A percentile compares a stretch with the other conserved stretches of the same genome.
These are phyloP conservation scores for Apteryx mantelli DNA, from an alignment of 2,113 vertebrate species.

Conservation along the genomic window DNA sequence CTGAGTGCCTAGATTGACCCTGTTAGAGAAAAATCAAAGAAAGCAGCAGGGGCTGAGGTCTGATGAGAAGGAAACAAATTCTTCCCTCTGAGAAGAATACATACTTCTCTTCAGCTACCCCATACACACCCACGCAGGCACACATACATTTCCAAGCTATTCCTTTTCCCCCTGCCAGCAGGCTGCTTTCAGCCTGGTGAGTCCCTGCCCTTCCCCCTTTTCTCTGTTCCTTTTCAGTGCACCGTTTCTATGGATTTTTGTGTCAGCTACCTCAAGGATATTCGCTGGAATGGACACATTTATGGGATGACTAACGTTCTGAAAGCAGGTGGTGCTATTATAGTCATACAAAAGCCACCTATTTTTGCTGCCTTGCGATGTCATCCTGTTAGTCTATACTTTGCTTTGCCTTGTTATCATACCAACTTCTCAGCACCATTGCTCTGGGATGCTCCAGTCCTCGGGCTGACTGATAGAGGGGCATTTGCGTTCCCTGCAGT, in stretches of 20 bases:
- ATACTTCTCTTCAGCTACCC: background rate
- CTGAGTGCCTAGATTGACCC: constrained; percentile 48
- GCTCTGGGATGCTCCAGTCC: constrained; percentile 2
- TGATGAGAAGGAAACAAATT: constrained; percentile 51
- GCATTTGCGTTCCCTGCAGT: constrained; percentile 10
- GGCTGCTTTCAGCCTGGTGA: constrained; percentile 15
- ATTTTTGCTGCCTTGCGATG: constrained; percentile 58
- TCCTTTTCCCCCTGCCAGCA: background rate
- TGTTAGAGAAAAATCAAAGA: constrained; percentile 59
- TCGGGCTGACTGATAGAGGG: constrained; percentile 30
- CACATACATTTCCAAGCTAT: background rate
- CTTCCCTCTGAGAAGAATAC: background rate
- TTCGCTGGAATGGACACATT: constrained; percentile 63
- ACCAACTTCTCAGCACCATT: constrained; percentile 37
- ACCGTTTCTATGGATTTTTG: constrained; percentile 65
- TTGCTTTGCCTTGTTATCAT: constrained; percentile 37
- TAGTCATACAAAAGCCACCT: constrained; percentile 65
- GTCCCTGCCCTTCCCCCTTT: constrained; percentile 6
- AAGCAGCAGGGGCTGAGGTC: constrained; percentile 46
- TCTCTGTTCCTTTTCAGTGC: constrained; percentile 24
- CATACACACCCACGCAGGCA: background rate
- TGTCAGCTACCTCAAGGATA: constrained; percentile 69
- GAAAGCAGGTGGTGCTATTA: constrained; percentile 69
- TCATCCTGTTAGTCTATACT: constrained; percentile 42
- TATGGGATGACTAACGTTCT: constrained; percentile 58